Conservation (phyloP, 2,797 vertebrate species). For the Phataginus tetradactyla region DNA sequence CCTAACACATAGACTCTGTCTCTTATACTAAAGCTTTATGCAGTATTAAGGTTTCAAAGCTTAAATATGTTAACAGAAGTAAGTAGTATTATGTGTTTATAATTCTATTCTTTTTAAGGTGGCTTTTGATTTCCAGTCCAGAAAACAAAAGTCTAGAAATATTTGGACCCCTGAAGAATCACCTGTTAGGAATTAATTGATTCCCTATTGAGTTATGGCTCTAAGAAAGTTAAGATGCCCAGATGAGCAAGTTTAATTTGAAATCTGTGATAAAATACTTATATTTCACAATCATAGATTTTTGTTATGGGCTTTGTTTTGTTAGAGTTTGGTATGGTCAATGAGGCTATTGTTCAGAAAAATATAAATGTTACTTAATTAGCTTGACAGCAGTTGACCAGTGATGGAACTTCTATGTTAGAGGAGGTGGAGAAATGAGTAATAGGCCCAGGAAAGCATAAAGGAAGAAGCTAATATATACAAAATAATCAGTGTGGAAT, state of each 20-base stretch:
- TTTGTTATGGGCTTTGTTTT: slow-evolving; percentile 42
- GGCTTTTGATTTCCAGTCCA: slow-evolving; percentile 13
- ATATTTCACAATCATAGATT: background rate
- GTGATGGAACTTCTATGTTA: background rate
- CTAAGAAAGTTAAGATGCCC: slow-evolving; percentile 10
- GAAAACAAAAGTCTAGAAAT: slow-evolving; percentile 35
- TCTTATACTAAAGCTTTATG: background rate
- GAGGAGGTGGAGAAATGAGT: background rate
- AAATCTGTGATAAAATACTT: background rate
- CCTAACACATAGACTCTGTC: background rate
- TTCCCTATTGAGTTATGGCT: slow-evolving; percentile 25
- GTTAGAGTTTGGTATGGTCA: background rate
- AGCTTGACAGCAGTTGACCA: background rate
- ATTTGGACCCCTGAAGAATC: background rate
- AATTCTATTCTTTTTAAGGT: slow-evolving; percentile 14
- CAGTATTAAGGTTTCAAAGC: slow-evolving; percentile 3
- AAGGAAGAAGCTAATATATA: background rate
- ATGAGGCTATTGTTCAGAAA: slow-evolving; percentile 35
- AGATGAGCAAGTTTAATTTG: slow-evolving; percentile 47
- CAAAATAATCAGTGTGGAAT: background rate
- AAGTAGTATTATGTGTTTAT: background rate
- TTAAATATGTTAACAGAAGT: background rate
- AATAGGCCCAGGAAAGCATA: slow-evolving; percentile 3
- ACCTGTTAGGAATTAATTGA: background rate
- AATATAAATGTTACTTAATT: background rate